These are phyloP conservation scores for Drosophila demipolita DNA, from an alignment of 2,888 invertebrate genomes.

Conservation along the genomic window DNA sequence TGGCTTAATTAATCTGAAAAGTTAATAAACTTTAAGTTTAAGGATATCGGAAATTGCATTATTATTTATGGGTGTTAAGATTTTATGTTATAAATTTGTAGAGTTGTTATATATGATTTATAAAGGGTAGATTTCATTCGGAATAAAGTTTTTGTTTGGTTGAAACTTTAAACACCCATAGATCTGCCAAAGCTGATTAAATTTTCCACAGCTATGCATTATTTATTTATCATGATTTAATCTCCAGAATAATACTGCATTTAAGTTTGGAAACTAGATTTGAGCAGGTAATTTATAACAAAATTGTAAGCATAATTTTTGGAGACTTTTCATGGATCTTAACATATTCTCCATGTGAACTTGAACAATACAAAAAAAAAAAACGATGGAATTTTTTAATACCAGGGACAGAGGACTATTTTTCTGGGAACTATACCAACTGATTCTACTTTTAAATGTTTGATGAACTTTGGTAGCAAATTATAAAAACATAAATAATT, in stretches of 20 bases:
- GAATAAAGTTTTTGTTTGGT: no score
- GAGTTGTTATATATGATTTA: neutral
- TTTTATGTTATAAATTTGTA: neutral
- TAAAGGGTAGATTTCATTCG: neutral
- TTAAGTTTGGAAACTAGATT: neutral
- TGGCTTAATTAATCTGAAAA: constrained; percentile 36
- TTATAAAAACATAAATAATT: neutral
- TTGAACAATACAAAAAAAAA: neutral
- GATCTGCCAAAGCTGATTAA: neutral
- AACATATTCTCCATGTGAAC: neutral
- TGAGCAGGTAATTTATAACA: neutral
- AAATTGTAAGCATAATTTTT: neutral
- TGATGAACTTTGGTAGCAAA: neutral
- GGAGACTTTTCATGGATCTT: neutral
- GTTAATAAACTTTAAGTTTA: constrained; percentile 47
- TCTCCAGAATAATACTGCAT: neutral
- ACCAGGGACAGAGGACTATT: neutral
- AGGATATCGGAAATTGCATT: constrained; percentile 9
- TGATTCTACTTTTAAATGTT: neutral
- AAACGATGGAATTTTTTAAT: neutral
- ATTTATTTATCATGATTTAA: neutral
- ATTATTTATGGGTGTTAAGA: neutral
- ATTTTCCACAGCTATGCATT: neutral
- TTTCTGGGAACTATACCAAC: neutral
- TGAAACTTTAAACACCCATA: neutral